Conservation (phyloP, 2,797 vertebrate species). For the Meda fulgida region DNA sequence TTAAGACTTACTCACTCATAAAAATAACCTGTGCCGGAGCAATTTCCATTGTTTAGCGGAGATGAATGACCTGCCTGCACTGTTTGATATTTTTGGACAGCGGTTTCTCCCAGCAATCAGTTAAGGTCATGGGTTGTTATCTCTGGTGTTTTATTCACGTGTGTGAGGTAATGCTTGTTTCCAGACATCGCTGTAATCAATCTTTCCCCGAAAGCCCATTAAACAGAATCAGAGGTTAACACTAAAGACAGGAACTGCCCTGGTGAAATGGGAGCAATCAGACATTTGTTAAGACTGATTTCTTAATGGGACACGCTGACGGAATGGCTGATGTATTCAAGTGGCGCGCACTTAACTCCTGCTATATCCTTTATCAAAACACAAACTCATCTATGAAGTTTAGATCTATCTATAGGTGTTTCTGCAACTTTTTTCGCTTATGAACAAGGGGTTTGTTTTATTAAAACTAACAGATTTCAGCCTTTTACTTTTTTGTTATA, state of each 20-base stretch:
- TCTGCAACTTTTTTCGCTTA: neutral
- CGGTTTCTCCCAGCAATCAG: slow-evolving; percentile 27
- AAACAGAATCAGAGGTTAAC: slow-evolving; percentile 41
- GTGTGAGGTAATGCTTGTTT: slow-evolving; percentile 47
- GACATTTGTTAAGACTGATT: slow-evolving; percentile 47
- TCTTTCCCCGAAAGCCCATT: slow-evolving; percentile 55
- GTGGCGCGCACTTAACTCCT: slow-evolving; percentile 7
- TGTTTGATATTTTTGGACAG: slow-evolving; percentile 36
- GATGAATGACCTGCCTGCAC: slow-evolving; percentile 34
- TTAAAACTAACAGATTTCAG: neutral
- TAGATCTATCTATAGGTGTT: neutral
- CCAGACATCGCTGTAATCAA: slow-evolving; percentile 59
- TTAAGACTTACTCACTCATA: slow-evolving; percentile 23
- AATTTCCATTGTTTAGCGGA: slow-evolving; percentile 27
- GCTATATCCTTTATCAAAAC: neutral
- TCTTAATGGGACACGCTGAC: slow-evolving; percentile 42
- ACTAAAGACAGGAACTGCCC: slow-evolving; percentile 59
- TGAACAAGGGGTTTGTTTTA: neutral
- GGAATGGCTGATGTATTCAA: slow-evolving; percentile 34
- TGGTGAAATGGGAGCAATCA: slow-evolving; percentile 60
- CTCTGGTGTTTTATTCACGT: slow-evolving; percentile 43
- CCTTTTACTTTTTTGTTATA: neutral
- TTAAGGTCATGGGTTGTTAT: slow-evolving; percentile 34
- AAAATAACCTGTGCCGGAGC: neutral
- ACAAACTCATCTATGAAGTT: neutral